Evolutionary conservation across 2,797 vertebrate species (phyloP), one percentile per base, ranked within the genome.

Genomic region (Tragopan temminckii): DNA sequence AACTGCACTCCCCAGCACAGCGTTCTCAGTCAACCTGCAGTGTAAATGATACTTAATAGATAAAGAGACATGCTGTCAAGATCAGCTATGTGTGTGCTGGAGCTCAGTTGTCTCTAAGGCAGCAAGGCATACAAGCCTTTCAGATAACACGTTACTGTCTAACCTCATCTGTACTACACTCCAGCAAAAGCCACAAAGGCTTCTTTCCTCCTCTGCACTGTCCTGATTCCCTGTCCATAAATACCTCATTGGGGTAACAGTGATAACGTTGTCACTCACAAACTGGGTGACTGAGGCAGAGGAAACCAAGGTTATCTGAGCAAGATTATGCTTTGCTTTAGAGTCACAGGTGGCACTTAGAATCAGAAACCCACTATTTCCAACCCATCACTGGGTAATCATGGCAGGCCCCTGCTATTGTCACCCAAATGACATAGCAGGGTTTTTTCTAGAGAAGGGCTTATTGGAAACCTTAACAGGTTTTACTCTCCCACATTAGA

Each of bases 21-120:
- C 63, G 63, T n/a, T 52, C 82, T 74, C 63, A 61, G 67, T 25
- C 78, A 80, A 59, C 35, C 64, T 69, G 76, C 64, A 68, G 89
- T 25, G 70, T 55, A 94, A 94, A 85, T 86, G 87, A 92, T 42
- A 76, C 68, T 69, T 89, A 93, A 80, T 52, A 88, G 87, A 76
- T 52, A 58, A 52, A 92, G 81, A 94, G 76, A 81, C 66, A 52
- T 1, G 27, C 89, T 93, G 85, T 85, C 85, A 82, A 57, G 88
- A 95, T 85, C 90, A 87, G 82, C 87, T 89, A 23, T 48, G 62
- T 64, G 82, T 52, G 52, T 81, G 89, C 50, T 80, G 94, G 75
- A 94, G 83, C 81, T 84, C 85, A 86, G 48, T 55, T 92, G 88
- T 91, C 91, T 93, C 90, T 68, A 75, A 89, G 85, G 78, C 7